Conservation (phyloP, 2,888 invertebrate genomes). For the Caenorhabditis sp. region DNA sequence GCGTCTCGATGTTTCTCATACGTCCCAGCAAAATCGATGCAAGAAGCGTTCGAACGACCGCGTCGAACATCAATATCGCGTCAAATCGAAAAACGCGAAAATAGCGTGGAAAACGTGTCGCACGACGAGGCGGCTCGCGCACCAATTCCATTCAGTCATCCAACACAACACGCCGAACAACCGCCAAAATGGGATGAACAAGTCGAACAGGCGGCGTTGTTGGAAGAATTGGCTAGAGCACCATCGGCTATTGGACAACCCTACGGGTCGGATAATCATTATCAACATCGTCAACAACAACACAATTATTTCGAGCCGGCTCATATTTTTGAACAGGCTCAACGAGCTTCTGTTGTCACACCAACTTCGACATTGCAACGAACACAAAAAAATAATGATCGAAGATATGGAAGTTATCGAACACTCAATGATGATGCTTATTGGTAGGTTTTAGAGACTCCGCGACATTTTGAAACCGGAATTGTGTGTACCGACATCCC, state of each 20-base stretch:
- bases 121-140: slow-evolving; percentile 38
- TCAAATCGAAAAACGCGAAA: slow-evolving; percentile 44
- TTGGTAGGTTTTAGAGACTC: slow-evolving; percentile 14
- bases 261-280: slow-evolving; percentile 23
- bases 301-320: slow-evolving; percentile 5
- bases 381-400: slow-evolving; percentile 16
- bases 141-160: slow-evolving; percentile 24
- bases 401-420: slow-evolving; percentile 55
- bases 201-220: slow-evolving; percentile 56
- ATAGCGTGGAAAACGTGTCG: slow-evolving; percentile 42
- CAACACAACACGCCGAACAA: slow-evolving; percentile 16
- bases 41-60: slow-evolving; percentile 64
- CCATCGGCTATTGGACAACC: slow-evolving; percentile 46
- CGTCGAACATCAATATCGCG: slow-evolving; percentile 46
- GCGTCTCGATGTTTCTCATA: slow-evolving; percentile 70
- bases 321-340: slow-evolving; percentile 60
- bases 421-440: slow-evolving; percentile 47
- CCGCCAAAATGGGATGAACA: slow-evolving; percentile 65
- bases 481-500: too few species aligned
- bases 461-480: too few species aligned
- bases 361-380: slow-evolving; percentile 46
- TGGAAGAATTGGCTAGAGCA: slow-evolving; percentile 47
- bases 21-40: slow-evolving; percentile 69
- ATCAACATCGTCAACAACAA: slow-evolving; percentile 28
- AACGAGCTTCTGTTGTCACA: slow-evolving; percentile 42